Base-by-base conservation (phyloP, 2,113 vertebrate species). In the Lutjanus erythropterus region DNA sequence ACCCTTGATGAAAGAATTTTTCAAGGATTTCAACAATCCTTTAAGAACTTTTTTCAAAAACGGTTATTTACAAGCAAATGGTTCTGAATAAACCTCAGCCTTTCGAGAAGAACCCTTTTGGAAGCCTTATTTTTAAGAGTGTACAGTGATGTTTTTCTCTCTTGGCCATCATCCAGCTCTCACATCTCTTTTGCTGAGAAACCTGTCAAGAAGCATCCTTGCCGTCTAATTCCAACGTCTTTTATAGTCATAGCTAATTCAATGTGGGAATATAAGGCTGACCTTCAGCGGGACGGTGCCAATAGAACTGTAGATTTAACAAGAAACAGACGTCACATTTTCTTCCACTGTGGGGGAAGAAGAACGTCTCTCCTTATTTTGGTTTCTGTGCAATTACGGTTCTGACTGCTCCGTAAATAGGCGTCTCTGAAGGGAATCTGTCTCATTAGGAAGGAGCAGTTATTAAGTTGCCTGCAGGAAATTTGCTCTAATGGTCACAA, bases 381-480 rank as follows among this genome's bases (percentile, higher is more conserved):
- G 42, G 31, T 58, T 69, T 82, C 62, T 41, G 33, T 47, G 77
- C 60, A 79, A 76, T 85, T 77, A 67, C 1, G 52, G 75, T 55
- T 75, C 7, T 42, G 73, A 78, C 56, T 72, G 77, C 71, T 83
- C 83, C 49, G 62, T 78, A 85, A 89, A 86, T 82, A 83, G 80
- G 75, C 21, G n/a, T 52, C 85, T 85, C 85, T 73, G 75, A 86
- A 71, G 86, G 88, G 83, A 90, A 75, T 74, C 58, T 72, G 87
- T 75, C 83, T 90, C 83, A 89, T 89, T 88, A 88, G 66, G 9
- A 56, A 55, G 75, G 31, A 70, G 78, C 71, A 23, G 69, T 73
- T 74, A 77, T 67, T 67, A 83, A 76, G 71, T 75, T 39, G 23
- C 66, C 60, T 67, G 71, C 78, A 84, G 58, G 71, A 85, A 78